Conservation (phyloP, 1,140 invertebrate genomes). For the Xylocopa sonorina region DNA sequence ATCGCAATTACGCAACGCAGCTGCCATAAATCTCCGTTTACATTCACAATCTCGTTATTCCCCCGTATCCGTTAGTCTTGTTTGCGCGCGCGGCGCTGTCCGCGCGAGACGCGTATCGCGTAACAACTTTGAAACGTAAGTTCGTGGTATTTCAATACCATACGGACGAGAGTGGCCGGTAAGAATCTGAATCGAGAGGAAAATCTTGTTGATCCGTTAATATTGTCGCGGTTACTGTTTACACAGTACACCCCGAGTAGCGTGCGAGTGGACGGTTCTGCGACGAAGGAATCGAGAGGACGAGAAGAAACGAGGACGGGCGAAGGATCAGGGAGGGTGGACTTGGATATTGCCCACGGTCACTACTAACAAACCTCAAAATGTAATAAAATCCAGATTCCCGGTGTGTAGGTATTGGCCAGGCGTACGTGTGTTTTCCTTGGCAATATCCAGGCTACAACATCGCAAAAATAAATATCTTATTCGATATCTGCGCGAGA, state of each 20-base stretch:
- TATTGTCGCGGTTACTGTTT: slow-evolving; percentile 45
- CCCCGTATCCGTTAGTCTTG: background rate
- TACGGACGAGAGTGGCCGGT: background rate
- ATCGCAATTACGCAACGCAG: slow-evolving; percentile 71
- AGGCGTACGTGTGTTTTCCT: slow-evolving; percentile 31
- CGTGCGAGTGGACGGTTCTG: background rate
- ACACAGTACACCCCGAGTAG: slow-evolving; percentile 9
- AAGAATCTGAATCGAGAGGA: slow-evolving; percentile 7
- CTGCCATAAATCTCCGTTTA: slow-evolving; percentile 65
- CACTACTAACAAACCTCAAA: slow-evolving; percentile 61
- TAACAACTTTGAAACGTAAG: slow-evolving; percentile 14
- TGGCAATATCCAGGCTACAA: slow-evolving; percentile 1
- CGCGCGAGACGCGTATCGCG: background rate
- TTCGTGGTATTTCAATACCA: slow-evolving; percentile 1
- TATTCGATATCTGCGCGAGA: background rate
- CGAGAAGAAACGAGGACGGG: slow-evolving; percentile 1
- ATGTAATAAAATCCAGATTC: slow-evolving; percentile 60
- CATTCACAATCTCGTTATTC: slow-evolving; percentile 25
- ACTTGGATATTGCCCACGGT: slow-evolving; percentile 19
- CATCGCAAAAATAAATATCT: slow-evolving; percentile 48
- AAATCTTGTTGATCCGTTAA: slow-evolving; percentile 36
- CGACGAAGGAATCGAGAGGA: slow-evolving; percentile 1
- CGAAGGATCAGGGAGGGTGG: background rate
- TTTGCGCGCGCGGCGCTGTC: background rate
- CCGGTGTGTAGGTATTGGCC: background rate